A percentile compares a stretch with the other conserved stretches of the same genome.
These are phyloP conservation scores for Setipinna tenuifilis DNA, from an alignment of 2,797 vertebrate genomes.

Conservation along the genomic window DNA sequence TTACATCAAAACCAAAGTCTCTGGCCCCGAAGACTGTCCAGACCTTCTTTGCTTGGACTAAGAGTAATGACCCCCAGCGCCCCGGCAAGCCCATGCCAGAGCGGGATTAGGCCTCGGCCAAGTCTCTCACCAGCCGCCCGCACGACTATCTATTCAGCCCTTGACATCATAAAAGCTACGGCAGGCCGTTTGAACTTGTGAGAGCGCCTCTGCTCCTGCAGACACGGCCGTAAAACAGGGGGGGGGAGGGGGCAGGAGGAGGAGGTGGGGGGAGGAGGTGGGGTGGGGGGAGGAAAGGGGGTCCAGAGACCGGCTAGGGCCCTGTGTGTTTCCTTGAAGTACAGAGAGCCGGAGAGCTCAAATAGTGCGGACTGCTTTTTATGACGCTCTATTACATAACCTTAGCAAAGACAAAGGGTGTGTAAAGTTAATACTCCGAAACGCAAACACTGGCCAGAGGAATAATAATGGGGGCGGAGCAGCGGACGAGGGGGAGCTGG, in stretches of 20 bases:
- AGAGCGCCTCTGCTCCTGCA: slow-evolving; percentile 62
- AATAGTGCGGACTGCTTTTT: slow-evolving; percentile 69
- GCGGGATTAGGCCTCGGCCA: slow-evolving; percentile 48
- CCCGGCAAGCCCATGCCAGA: slow-evolving; percentile 51
- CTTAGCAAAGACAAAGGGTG: slow-evolving; percentile 75
- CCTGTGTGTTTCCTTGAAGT: slow-evolving; percentile 68
- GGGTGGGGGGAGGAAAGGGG: no score
- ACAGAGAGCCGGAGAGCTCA: slow-evolving; percentile 67
- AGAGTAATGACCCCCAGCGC: slow-evolving; percentile 52
- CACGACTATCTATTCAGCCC: slow-evolving; percentile 65
- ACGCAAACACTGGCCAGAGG: slow-evolving; percentile 70
- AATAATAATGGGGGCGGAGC: slow-evolving; percentile 52
- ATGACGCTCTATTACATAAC: slow-evolving; percentile 75
- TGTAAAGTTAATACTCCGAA: slow-evolving; percentile 79
- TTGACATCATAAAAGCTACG: slow-evolving; percentile 73
- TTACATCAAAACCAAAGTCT: slow-evolving; percentile 53
- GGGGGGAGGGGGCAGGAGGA: not conserved
- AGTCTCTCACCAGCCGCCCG: slow-evolving; percentile 51
- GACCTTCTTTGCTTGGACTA: slow-evolving; percentile 54
- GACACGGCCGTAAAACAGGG: slow-evolving; percentile 60
- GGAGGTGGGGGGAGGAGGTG: no score
- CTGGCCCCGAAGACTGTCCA: slow-evolving; percentile 58
- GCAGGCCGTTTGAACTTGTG: slow-evolving; percentile 66
- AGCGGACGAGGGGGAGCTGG: not conserved
- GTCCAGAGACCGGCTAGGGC: slow-evolving; percentile 46